Evolutionary conservation across 2,888 invertebrate genomes (phyloP).

Genomic region (Nemotelus pantherinus): DNA sequence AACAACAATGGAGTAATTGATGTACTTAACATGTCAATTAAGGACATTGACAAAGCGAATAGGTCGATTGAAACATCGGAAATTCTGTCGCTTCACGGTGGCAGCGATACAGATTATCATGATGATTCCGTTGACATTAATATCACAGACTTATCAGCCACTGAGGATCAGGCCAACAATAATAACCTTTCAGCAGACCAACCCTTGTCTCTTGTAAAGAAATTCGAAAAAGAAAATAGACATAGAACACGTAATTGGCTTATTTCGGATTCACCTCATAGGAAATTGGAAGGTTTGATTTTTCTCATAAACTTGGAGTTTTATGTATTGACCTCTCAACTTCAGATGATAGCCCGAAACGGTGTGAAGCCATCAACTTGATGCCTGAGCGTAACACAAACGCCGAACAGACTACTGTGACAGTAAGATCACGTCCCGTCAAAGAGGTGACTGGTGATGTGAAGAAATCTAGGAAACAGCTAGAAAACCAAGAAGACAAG

Average conservation of each 20-base stretch:
- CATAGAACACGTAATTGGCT: constrained; percentile 58
- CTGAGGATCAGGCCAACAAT: constrained; percentile 56
- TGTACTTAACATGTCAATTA: constrained; percentile 60
- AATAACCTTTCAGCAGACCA: constrained; percentile 54
- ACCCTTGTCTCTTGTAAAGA: constrained; percentile 57
- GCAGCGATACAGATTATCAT: constrained; percentile 55
- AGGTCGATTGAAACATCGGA: constrained; percentile 51
- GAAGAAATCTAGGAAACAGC: constrained; percentile 42
- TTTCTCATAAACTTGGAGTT: background rate
- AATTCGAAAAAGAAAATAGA: constrained; percentile 48
- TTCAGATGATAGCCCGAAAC: constrained; percentile 21
- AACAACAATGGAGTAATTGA: constrained; percentile 61
- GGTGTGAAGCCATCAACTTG: constrained; percentile 53
- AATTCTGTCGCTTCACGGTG: constrained; percentile 52
- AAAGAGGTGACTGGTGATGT: constrained; percentile 46
- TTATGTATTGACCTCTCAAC: background rate
- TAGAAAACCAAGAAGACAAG: constrained; percentile 25
- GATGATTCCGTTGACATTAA: constrained; percentile 65
- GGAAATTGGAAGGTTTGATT: constrained; percentile 53
- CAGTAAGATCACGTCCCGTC: constrained; percentile 43
- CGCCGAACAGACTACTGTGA: constrained; percentile 21
- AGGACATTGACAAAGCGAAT: constrained; percentile 55
- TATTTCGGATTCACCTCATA: constrained; percentile 58
- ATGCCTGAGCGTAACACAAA: constrained; percentile 52
- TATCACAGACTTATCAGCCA: constrained; percentile 62